phyloP scores from a whole-genome alignment of 2,888 invertebrate genomes.

The Actias luna region DNA sequence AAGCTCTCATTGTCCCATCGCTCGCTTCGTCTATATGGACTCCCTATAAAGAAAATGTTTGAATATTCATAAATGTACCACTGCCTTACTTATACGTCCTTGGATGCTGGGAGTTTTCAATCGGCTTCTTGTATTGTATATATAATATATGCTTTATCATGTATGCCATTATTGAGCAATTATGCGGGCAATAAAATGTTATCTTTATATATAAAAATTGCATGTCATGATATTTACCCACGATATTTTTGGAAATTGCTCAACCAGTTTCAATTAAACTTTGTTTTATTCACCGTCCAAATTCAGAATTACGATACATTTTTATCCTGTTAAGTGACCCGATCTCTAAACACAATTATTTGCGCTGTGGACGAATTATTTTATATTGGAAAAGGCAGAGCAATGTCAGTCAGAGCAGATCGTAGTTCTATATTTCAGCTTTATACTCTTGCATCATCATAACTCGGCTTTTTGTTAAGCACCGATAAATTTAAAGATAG shows the following conservation, averaged over 20 bases:
- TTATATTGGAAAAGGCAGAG: too few species aligned
- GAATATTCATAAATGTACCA: neutral
- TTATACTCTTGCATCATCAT: neutral
- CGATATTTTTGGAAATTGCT: too few species aligned
- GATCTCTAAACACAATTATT: too few species aligned
- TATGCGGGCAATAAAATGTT: too few species aligned
- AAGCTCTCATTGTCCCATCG: slow-evolving; percentile 82
- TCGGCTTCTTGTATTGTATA: neutral
- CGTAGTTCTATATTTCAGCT: neutral
- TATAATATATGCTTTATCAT: neutral
- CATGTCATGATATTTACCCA: too few species aligned
- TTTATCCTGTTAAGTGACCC: too few species aligned
- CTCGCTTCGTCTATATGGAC: slow-evolving; percentile 56
- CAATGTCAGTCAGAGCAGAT: too few species aligned
- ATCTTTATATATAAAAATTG: too few species aligned
- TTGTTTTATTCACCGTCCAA: too few species aligned
- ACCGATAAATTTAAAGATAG: neutral
- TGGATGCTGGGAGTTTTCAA: neutral
- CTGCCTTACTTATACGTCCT: neutral
- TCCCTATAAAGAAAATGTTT: slow-evolving; percentile 41
- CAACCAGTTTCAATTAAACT: too few species aligned
- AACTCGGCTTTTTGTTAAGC: neutral
- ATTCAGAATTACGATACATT: too few species aligned
- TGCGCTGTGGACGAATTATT: too few species aligned
- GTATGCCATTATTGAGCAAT: neutral